Conservation (phyloP, 2,113 vertebrate genomes). For the Garra rufa region DNA sequence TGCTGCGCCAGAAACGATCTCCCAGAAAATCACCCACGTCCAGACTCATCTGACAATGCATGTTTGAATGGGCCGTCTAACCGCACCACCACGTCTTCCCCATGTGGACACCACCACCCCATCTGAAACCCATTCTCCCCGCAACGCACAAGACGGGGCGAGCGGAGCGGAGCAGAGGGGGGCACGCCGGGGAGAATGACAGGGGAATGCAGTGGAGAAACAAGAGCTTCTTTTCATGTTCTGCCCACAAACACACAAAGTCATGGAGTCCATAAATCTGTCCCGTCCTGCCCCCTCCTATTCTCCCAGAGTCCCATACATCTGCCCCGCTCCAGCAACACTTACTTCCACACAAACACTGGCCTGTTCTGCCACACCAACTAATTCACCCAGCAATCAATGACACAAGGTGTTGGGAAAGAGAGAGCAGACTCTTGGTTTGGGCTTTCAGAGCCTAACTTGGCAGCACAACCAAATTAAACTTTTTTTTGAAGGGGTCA, state of each 20-base stretch:
- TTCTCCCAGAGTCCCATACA: conserved; percentile 63
- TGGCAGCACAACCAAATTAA: conserved; percentile 10
- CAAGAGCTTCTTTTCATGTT: conserved; percentile 79
- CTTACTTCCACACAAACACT: conserved; percentile 51
- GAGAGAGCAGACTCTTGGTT: conserved; percentile 27
- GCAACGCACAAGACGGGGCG: conserved; percentile 55
- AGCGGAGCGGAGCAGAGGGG: neutral
- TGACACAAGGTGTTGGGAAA: conserved; percentile 54
- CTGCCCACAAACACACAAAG: conserved; percentile 68
- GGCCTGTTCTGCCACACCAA: conserved; percentile 65
- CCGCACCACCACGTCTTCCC: conserved; percentile 40
- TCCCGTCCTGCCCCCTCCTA: conserved; percentile 38
- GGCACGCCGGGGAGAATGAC: conserved; percentile 50
- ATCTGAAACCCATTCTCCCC: conserved; percentile 57
- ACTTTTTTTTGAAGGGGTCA: neutral
- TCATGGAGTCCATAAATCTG: conserved; percentile 76
- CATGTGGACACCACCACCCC: conserved; percentile 47
- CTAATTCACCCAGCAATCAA: conserved; percentile 61
- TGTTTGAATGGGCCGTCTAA: neutral
- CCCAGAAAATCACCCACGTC: conserved; percentile 73
- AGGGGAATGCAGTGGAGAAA: conserved; percentile 66
- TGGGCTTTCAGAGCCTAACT: conserved; percentile 25
- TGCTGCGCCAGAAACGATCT: conserved; percentile 80
- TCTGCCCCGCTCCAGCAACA: conserved; percentile 59
- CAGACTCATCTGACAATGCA: conserved; percentile 49